Evolutionary conservation across 1,140 invertebrate species (phyloP).

Genomic region (Tenebrio molitor): DNA sequence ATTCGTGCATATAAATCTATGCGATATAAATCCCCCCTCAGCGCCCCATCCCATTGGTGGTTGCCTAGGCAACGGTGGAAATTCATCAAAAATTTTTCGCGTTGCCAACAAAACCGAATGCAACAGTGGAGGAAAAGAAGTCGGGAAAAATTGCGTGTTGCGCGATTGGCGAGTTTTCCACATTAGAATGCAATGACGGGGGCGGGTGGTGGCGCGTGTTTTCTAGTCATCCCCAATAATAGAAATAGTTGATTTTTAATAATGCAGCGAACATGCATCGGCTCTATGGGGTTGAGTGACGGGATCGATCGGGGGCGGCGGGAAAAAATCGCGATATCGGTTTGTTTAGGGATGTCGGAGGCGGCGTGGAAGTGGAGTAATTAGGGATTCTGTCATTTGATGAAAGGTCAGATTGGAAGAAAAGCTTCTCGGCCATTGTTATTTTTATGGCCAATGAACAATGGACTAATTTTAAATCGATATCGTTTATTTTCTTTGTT

Average conservation of each 20-base stretch:
- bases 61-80: constrained; percentile 8
- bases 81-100: constrained; percentile 33
- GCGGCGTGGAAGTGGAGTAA: not conserved
- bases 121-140: not conserved
- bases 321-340: not conserved
- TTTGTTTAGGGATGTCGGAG: not conserved
- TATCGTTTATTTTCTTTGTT: constrained; percentile 42
- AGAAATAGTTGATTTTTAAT: constrained; percentile 1
- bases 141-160: not conserved
- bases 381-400: constrained; percentile 42
- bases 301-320: constrained; percentile 2
- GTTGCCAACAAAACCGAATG: constrained; percentile 22
- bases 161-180: constrained; percentile 19
- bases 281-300: not conserved
- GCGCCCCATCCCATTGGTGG: not conserved
- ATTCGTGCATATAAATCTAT: constrained; percentile 38
- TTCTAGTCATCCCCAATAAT: no score
- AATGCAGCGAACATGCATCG: not conserved
- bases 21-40: constrained; percentile 29
- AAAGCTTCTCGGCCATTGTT: constrained; percentile 45
- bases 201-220: not conserved
- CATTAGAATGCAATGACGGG: not conserved
- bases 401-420: constrained; percentile 45
- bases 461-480: constrained; percentile 52
- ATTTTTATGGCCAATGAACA: constrained; percentile 47